Evolutionary conservation across 2,113 vertebrate species (phyloP), one percentile per base, ranked within the genome.

Genomic region (Apistogramma diplotaenia): DNA sequence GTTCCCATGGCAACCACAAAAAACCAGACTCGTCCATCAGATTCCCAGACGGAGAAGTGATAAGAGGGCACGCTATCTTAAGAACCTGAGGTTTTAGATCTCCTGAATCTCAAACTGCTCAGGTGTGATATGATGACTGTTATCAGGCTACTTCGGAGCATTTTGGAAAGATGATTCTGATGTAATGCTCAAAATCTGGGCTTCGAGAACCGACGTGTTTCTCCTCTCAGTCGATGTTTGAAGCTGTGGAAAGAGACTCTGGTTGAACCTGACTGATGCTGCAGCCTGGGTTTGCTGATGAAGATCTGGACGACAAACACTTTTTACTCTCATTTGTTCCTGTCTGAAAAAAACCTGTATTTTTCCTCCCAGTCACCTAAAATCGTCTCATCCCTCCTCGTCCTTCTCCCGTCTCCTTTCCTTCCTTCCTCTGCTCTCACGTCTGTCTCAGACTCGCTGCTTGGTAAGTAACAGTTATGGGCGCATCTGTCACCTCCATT

Each of bases 401-500:
- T 37, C 15, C 25, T 43, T 18, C 18, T 19, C 53, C 40, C 1
- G 7, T 21, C 55, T 43, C 33, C 31, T 23, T 51, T 13, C 51
- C 55, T 53, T 16, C 8, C 18, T 5, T 5, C 16, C 18, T 40
- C 49, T 27, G 4, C 12, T 9, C 59, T 19, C 4, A 15, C 23
- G 29, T 40, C 5, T 19, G 10, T 51, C 43, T 81, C 37, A 57
- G 79, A 57, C 67, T 73, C 81, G 33, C 8, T 80, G 59, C 87
- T 86, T 75, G 65, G 72, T 74, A 57, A 84, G 58, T 80, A 85
- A 89, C 86, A 83, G 78, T 55, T 82, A 85, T 84, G 84, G 56
- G 70, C 31, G 54, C 90, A 92, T 90, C 90, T 92, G 90, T 87
- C 21, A 18, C 81, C n/a, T 81, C 43, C 83, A 87, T 90, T 83